Base-by-base conservation (phyloP, 2,113 vertebrate species). In the Phasianus colchicus region DNA sequence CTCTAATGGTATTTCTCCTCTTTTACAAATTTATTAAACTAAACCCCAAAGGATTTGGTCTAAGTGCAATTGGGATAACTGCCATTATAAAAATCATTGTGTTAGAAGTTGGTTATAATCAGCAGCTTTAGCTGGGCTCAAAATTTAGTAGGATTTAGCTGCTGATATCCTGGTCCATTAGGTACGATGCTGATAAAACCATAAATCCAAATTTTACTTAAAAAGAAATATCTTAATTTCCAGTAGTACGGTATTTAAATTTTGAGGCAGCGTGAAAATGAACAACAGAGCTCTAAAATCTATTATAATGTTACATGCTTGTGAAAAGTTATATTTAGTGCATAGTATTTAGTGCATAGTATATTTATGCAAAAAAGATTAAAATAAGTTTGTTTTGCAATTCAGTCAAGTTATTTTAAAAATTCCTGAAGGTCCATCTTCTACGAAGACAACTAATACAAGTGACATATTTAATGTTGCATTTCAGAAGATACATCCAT, bases 21-120 rank as follows among this genome's bases (percentile, higher is more conserved):
- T 93, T 95, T 95, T 96, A 91, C 78, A 96, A 96, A 95, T 97
- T 96, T 97, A 93, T 94, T 94, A 97, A 97, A 96, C 67, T 84
- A 84, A 96, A 97, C 85, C 91, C 75, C 96, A 83, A 97, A 97
- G 95, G 94, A 97, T 95, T 97, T 96, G 47, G 64, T 94, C 64
- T 90, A 93, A 94, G 89, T 86, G 70, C 86, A 93, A 17, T 83
- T 96, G 95, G 77, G 85, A 86, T 96, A 95, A 96, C 81, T 88
- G 79, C 91, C 73, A 65, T 89, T 97, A 91, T 95, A 96, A 97
- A 97, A 97, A 89, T 91, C 76, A 96, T 96, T 90, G 52, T 94
- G 84, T 82, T 93, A 94, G 74, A 83, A 94, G 90, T 97, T 97
- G 96, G 70, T 78, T 95, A 90, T 73, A 78, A 86, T 91, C 83